Percentiles rank a stretch among this genome's conserved stretches.
These are phyloP conservation scores for Araneus ventricosus DNA, from an alignment of 1,140 invertebrate genomes.

Conservation along the genomic window DNA sequence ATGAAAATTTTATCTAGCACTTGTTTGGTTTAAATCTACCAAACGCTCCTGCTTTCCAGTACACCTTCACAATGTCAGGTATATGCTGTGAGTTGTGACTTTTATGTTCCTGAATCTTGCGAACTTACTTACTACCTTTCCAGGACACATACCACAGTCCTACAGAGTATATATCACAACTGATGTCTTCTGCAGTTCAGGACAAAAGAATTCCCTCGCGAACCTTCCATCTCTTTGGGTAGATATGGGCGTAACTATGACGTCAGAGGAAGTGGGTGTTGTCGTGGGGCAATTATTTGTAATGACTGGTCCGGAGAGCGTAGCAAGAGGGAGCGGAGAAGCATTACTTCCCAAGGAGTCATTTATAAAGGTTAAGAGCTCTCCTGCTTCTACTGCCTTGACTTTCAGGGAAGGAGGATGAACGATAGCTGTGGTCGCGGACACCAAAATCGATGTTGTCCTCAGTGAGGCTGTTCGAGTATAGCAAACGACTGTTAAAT, in stretches of 20 bases:
- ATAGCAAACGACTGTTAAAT: slow-evolving; percentile 45
- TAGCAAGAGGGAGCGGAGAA: neutral
- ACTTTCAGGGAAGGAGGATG: neutral
- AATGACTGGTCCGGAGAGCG: neutral
- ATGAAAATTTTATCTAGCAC: too few relatives aligned
- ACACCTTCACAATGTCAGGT: too few relatives aligned
- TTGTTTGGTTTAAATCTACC: too few relatives aligned
- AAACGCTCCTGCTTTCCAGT: too few relatives aligned
- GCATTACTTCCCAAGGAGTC: slow-evolving; percentile 41
- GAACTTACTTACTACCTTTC: neutral
- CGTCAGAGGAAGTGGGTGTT: slow-evolving; percentile 50
- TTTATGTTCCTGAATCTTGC: neutral
- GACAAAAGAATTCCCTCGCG: slow-evolving; percentile 24
- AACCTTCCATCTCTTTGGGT: neutral
- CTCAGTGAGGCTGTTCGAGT: neutral
- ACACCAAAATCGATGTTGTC: slow-evolving; percentile 15
- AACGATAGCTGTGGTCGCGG: neutral
- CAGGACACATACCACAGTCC: neutral
- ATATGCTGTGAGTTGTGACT: too few relatives aligned
- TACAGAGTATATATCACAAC: neutral
- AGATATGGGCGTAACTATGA: slow-evolving; percentile 47
- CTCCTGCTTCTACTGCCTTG: slow-evolving; percentile 4
- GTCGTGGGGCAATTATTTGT: slow-evolving; percentile 59
- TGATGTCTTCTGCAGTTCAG: neutral
- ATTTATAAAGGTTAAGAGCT: slow-evolving; percentile 65